phyloP scores from a whole-genome alignment of 2,113 vertebrate species.

The Pseudois nayaur region DNA sequence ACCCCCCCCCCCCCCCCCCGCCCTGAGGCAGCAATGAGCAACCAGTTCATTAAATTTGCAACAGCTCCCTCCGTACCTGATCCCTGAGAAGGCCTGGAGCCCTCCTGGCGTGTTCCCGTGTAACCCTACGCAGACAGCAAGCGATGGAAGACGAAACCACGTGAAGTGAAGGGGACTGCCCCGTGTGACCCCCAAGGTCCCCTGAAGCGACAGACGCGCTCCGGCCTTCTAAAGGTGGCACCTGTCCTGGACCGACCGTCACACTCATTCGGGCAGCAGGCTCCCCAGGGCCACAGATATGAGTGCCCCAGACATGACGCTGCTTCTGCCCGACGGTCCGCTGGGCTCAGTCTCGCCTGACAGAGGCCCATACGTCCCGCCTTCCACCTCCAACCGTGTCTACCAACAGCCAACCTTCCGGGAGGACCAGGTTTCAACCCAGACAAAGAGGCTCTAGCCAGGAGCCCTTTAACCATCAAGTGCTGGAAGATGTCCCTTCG shows the following conservation, averaged over 20 bases:
- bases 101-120: not conserved
- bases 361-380: not conserved
- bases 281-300: accelerated
- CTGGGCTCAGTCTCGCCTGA: not conserved
- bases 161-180: accelerated
- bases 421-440: not conserved
- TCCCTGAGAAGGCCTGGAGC: not conserved
- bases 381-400: not conserved
- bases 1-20: not conserved
- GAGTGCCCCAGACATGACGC: accelerated
- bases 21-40: not conserved
- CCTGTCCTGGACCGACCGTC: not conserved
- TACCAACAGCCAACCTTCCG: not conserved
- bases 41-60: conserved; percentile 81
- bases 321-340: not conserved
- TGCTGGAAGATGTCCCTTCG: not conserved
- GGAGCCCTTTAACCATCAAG: not conserved
- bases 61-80: conserved; percentile 53
- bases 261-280: not conserved
- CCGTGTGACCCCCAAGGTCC: accelerated
- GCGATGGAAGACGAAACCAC: not conserved
- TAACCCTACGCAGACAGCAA: conserved; percentile 45
- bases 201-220: accelerated
- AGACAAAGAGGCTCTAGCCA: not conserved
- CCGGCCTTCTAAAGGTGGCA: accelerated